These are phyloP conservation scores for Peribatodes rhomboidaria DNA, from an alignment of 2,888 invertebrate genomes.

Conservation along the genomic window DNA sequence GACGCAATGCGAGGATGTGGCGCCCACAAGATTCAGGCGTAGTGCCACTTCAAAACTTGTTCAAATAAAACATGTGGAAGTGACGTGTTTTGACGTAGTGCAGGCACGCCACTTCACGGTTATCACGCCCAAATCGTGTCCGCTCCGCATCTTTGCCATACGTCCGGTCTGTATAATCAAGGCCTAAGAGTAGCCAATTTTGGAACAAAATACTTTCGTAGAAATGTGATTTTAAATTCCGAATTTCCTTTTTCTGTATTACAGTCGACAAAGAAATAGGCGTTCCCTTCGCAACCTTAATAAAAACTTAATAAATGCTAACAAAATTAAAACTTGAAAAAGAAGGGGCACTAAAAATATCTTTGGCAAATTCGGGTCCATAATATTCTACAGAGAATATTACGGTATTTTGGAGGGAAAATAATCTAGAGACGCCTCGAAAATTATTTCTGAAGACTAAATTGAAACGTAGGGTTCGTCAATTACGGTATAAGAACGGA, in stretches of 20 bases:
- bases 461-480: constrained; percentile 32
- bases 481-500: constrained; percentile 18
- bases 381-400: constrained; percentile 18
- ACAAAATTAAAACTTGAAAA: constrained; percentile 21
- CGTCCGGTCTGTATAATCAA: too few species aligned
- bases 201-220: background rate
- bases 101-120: too few species aligned
- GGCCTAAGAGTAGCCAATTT: background rate
- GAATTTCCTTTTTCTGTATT: background rate
- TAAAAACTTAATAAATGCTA: constrained; percentile 8
- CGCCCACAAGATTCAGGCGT: too few species aligned
- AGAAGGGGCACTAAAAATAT: constrained; percentile 15
- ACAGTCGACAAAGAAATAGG: background rate
- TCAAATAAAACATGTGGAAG: too few species aligned
- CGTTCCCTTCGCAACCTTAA: background rate
- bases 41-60: too few species aligned
- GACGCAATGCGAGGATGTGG: too few species aligned
- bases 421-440: constrained; percentile 23
- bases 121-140: too few species aligned
- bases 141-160: too few species aligned
- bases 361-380: constrained; percentile 12
- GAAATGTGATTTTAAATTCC: background rate
- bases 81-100: too few species aligned
- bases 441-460: constrained; percentile 30
- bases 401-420: constrained; percentile 20